phyloP scores from a whole-genome alignment of 2,113 vertebrate genomes.

The Macroglossus sobrinus region DNA sequence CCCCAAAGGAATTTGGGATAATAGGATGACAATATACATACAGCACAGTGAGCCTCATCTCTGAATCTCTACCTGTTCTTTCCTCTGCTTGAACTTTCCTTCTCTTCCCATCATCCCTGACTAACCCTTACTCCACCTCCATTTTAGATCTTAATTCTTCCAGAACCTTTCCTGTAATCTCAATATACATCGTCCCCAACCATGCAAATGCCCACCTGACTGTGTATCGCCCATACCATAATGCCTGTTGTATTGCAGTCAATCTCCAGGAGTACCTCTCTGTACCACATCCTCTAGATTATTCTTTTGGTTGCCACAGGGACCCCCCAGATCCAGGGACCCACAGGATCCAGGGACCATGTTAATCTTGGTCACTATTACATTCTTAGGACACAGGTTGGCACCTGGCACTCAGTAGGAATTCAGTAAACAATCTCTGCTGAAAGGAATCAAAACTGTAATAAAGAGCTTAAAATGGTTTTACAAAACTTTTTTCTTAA shows the following conservation, averaged over 20 bases:
- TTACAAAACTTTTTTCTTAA: not conserved
- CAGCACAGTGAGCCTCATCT: not conserved
- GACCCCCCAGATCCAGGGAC: fast-evolving
- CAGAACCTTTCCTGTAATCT: not conserved
- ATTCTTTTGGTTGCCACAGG: fast-evolving
- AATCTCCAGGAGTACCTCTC: not conserved
- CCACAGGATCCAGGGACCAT: fast-evolving
- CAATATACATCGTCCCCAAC: fast-evolving
- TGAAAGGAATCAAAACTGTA: not conserved
- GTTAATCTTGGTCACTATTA: not conserved
- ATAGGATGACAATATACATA: not conserved
- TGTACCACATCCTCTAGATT: not conserved
- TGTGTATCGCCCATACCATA: too few species aligned
- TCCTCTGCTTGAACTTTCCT: not conserved
- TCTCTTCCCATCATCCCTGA: not conserved
- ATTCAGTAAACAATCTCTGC: not conserved
- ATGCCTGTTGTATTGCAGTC: not conserved
- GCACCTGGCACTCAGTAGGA: not conserved
- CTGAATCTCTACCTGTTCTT: not conserved
- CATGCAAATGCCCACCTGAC: not conserved
- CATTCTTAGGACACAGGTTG: not conserved
- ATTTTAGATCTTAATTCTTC: not conserved
- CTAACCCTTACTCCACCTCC: not conserved
- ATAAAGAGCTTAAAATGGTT: not conserved
- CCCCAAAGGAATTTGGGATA: not conserved